phyloP scores from a whole-genome alignment of 1,140 invertebrate species.

The Drosophila dunni region DNA sequence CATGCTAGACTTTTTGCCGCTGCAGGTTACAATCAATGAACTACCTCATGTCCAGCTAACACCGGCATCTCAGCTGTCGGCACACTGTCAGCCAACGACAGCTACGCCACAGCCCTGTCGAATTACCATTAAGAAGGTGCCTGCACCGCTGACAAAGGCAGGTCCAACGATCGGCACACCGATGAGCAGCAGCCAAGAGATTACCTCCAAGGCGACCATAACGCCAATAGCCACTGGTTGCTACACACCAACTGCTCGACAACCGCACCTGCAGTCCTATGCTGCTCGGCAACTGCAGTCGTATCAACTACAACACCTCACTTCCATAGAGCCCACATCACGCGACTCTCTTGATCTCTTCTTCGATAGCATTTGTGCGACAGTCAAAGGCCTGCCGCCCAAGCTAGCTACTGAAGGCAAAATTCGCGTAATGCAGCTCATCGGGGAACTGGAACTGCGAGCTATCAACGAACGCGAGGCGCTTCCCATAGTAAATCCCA shows the following conservation, averaged over 20 bases:
- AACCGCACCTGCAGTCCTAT: slow-evolving; percentile 33
- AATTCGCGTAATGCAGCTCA: slow-evolving; percentile 73
- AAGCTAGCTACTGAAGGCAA: slow-evolving; percentile 78
- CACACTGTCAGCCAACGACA: slow-evolving; percentile 22
- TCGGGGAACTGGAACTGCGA: slow-evolving; percentile 73
- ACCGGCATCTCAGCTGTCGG: slow-evolving; percentile 15
- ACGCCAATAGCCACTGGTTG: slow-evolving; percentile 55
- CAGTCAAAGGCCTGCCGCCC: slow-evolving; percentile 70
- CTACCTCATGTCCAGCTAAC: slow-evolving; percentile 42
- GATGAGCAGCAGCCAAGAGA: slow-evolving; percentile 41
- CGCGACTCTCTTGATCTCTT: slow-evolving; percentile 77
- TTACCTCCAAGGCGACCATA: slow-evolving; percentile 69
- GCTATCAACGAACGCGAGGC: slow-evolving; percentile 69
- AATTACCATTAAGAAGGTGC: slow-evolving; percentile 73
- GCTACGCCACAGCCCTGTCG: slow-evolving; percentile 56
- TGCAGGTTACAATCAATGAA: slow-evolving; percentile 73
- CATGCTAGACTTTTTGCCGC: slow-evolving; percentile 63
- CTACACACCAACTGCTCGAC: slow-evolving; percentile 34
- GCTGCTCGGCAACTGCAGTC: slow-evolving; percentile 43
- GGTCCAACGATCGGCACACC: slow-evolving; percentile 23
- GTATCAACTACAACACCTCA: slow-evolving; percentile 53
- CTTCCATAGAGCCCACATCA: slow-evolving; percentile 26
- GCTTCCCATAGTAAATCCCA: background rate
- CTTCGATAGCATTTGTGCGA: slow-evolving; percentile 77
- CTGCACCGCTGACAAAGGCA: slow-evolving; percentile 33